Evolutionary conservation across 2,888 invertebrate species (phyloP).

Genomic region (Portevinia maculata): DNA sequence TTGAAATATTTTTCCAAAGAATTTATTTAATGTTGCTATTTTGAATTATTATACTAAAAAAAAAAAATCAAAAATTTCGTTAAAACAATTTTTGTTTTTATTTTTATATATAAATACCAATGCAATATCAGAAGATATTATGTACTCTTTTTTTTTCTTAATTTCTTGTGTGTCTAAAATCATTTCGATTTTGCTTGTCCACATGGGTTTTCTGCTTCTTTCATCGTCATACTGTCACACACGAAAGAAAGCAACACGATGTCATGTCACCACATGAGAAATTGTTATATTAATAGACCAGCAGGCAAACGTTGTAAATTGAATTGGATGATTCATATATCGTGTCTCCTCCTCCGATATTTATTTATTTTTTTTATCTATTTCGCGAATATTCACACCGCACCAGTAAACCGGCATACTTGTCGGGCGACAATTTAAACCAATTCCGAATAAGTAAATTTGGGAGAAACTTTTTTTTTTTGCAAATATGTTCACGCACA

Average conservation of each 20-base stretch:
- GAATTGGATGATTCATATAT: constrained; percentile 54
- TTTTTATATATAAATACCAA: constrained; percentile 67
- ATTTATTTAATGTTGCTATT: constrained; percentile 51
- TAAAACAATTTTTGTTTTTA: constrained; percentile 38
- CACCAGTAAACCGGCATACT: constrained; percentile 32
- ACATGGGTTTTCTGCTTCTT: constrained; percentile 10
- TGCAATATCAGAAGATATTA: constrained; percentile 41
- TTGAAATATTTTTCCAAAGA: constrained; percentile 7
- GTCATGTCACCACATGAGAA: constrained; percentile 65
- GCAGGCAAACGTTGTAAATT: constrained; percentile 2
- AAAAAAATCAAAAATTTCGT: too few relatives aligned
- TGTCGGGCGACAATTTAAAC: background rate
- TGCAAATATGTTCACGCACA: background rate
- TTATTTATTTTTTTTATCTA: constrained; percentile 9
- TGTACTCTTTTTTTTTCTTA: constrained; percentile 1
- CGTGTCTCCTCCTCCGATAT: constrained; percentile 30
- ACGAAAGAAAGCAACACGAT: constrained; percentile 41
- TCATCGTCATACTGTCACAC: constrained; percentile 36
- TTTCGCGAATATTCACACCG: constrained; percentile 24
- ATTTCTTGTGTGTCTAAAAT: constrained; percentile 11
- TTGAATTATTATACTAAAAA: too few relatives aligned
- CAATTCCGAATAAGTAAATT: background rate
- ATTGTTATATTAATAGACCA: constrained; percentile 59
- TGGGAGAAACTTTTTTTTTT: background rate
- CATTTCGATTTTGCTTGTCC: constrained; percentile 15